Percentiles rank a stretch among this genome's conserved stretches.
These are phyloP conservation scores for Fabriciana adippe DNA, from an alignment of 2,888 invertebrate genomes.

Conservation along the genomic window DNA sequence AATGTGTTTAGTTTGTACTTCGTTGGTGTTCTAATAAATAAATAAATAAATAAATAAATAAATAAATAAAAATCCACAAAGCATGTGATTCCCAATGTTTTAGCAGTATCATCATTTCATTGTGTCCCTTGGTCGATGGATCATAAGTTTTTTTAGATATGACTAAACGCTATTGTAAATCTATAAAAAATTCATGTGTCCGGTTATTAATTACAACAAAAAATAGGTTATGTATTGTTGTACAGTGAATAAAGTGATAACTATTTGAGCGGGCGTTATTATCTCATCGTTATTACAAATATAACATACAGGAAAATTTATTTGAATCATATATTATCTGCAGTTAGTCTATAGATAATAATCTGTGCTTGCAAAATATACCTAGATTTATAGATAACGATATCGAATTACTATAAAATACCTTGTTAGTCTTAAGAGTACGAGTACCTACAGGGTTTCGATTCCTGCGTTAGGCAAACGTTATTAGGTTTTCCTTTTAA, in stretches of 20 bases:
- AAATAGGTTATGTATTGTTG: slow-evolving; percentile 43
- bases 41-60: no score
- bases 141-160: slow-evolving; percentile 45
- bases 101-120: slow-evolving; percentile 8
- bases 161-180: slow-evolving; percentile 45
- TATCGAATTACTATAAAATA: no score
- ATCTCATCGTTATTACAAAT: slow-evolving; percentile 5
- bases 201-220: slow-evolving; percentile 45
- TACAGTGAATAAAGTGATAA: slow-evolving; percentile 27
- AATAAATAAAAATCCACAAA: no score
- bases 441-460: no score
- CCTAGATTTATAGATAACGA: not conserved
- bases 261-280: slow-evolving; percentile 26
- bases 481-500: no score
- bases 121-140: slow-evolving; percentile 36
- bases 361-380: not conserved
- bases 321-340: not conserved
- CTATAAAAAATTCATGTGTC: slow-evolving; percentile 48
- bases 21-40: no score
- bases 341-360: not conserved
- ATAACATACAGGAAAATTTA: not conserved
- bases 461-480: no score
- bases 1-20: no score
- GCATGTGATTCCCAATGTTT: not conserved
- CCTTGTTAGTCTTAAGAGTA: no score